A percentile compares a stretch with the other conserved stretches of the same genome.
These are phyloP conservation scores for Macrosoma leucophasiata DNA, from an alignment of 2,888 invertebrate genomes.

Conservation along the genomic window DNA sequence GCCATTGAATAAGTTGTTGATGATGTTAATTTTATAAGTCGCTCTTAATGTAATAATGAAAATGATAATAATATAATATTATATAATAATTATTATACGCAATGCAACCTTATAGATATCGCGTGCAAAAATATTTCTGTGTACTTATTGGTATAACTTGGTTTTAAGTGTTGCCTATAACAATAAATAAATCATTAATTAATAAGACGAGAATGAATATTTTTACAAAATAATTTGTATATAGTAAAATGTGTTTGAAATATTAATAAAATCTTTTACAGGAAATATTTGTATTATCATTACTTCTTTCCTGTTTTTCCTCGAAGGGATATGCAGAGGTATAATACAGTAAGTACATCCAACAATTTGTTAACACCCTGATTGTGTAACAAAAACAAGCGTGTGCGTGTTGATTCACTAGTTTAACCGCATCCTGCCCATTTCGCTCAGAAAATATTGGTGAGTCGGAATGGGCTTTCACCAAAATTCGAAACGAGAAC, in stretches of 20 bases:
- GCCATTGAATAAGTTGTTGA: constrained; percentile 45
- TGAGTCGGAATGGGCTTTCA: too few relatives aligned
- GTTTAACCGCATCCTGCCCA: too few relatives aligned
- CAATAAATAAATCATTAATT: constrained; percentile 69
- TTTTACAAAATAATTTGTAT: constrained; percentile 75
- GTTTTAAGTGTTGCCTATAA: constrained; percentile 68
- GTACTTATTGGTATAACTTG: constrained; percentile 65
- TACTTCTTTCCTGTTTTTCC: too few relatives aligned
- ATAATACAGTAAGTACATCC: too few relatives aligned
- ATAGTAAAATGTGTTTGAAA: constrained; percentile 73
- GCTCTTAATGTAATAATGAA: constrained; percentile 11
- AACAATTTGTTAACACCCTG: too few relatives aligned
- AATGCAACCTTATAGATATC: constrained; percentile 20
- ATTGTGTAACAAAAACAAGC: too few relatives aligned
- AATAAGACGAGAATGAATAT: constrained; percentile 73
- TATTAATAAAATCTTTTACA: constrained; percentile 74
- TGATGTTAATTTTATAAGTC: constrained; percentile 27
- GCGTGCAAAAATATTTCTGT: constrained; percentile 51
- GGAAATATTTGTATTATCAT: constrained; percentile 28
- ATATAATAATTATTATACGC: constrained; percentile 10
- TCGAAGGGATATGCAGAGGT: too few relatives aligned
- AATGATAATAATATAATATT: constrained; percentile 11
- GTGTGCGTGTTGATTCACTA: too few relatives aligned
- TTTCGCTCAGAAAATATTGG: too few relatives aligned
- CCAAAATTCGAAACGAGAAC: too few relatives aligned